These are phyloP conservation scores for Athalia cordata DNA, from an alignment of 2,888 invertebrate genomes.

Conservation along the genomic window DNA sequence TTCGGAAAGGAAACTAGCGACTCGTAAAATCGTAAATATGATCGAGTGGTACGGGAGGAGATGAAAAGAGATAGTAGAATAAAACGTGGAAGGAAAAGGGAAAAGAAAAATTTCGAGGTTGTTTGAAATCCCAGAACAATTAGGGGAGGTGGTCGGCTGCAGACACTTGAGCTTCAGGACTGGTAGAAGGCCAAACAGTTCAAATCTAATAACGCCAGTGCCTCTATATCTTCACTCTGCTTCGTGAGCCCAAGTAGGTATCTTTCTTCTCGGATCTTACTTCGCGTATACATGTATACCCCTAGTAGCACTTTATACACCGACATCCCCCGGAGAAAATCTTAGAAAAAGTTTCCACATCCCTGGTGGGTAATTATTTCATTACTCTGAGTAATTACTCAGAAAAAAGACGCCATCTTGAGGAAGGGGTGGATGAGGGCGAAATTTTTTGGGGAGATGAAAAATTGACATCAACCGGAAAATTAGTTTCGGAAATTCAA, in stretches of 20 bases:
- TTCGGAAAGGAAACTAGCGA: background rate
- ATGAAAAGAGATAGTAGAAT: constrained; percentile 29
- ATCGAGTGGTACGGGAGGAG: constrained; percentile 31
- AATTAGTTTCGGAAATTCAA: background rate
- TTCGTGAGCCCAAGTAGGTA: constrained; percentile 12
- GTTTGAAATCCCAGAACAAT: constrained; percentile 54
- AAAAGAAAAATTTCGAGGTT: constrained; percentile 46
- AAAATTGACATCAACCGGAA: background rate
- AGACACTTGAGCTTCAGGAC: constrained; percentile 36
- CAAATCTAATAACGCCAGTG: constrained; percentile 62
- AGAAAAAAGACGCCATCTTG: constrained; percentile 21
- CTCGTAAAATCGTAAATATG: constrained; percentile 18
- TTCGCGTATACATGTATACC: background rate
- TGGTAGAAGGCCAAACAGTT: constrained; percentile 57
- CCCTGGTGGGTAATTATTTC: constrained; percentile 54
- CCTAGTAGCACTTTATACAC: constrained; percentile 24
- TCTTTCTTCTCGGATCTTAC: background rate
- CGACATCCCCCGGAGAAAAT: constrained; percentile 29
- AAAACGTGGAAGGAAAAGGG: constrained; percentile 32
- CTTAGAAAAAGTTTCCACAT: constrained; percentile 41
- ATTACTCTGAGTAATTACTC: constrained; percentile 55
- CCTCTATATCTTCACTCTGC: constrained; percentile 49
- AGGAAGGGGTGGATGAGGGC: too few relatives aligned
- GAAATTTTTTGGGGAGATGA: background rate
- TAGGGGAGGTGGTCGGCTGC: constrained; percentile 55